Evolutionary conservation across 1,140 invertebrate species (phyloP).

Genomic region (Penaeus chinensis): DNA sequence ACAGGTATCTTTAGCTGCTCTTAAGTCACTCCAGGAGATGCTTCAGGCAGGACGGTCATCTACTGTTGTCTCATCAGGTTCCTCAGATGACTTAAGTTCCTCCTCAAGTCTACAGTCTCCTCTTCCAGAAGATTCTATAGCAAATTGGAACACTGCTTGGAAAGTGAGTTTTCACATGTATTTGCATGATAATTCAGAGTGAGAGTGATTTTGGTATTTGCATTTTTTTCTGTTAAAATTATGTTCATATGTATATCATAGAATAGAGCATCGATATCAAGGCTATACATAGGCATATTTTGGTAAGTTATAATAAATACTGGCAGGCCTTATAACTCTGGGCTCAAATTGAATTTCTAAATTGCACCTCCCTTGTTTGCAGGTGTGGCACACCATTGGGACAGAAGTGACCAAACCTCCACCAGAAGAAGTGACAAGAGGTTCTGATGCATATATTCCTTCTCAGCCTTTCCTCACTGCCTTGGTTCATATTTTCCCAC

Average conservation of each 20-base stretch:
- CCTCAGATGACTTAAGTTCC: slow-evolving; percentile 14
- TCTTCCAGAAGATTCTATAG: slow-evolving; percentile 58
- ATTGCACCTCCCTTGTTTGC: slow-evolving; percentile 71
- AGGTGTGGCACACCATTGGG: slow-evolving; percentile 88
- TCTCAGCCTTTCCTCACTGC: slow-evolving; percentile 93
- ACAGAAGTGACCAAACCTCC: slow-evolving; percentile 79
- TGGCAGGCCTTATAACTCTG: too few species aligned
- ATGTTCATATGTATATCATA: too few species aligned
- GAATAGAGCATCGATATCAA: too few species aligned
- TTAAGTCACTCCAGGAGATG: slow-evolving; percentile 96
- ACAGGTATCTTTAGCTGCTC: slow-evolving; percentile 88
- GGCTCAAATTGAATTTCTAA: too few species aligned
- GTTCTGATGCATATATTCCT: slow-evolving; percentile 80
- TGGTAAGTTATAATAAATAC: too few species aligned
- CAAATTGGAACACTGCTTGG: slow-evolving; percentile 64
- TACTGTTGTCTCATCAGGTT: slow-evolving; percentile 3
- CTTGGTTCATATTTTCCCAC: slow-evolving; percentile 92
- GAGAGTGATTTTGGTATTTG: slow-evolving; percentile 8
- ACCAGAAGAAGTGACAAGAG: slow-evolving; percentile 70
- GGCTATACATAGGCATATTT: too few species aligned
- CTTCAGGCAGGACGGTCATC: slow-evolving; percentile 72
- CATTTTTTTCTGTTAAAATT: slow-evolving; percentile 6
- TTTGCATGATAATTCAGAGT: neutral
- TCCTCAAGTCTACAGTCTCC: slow-evolving; percentile 10
- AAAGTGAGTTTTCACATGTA: slow-evolving; percentile 37